phyloP scores from a whole-genome alignment of 2,797 vertebrate species.

The Microchirus variegatus region DNA sequence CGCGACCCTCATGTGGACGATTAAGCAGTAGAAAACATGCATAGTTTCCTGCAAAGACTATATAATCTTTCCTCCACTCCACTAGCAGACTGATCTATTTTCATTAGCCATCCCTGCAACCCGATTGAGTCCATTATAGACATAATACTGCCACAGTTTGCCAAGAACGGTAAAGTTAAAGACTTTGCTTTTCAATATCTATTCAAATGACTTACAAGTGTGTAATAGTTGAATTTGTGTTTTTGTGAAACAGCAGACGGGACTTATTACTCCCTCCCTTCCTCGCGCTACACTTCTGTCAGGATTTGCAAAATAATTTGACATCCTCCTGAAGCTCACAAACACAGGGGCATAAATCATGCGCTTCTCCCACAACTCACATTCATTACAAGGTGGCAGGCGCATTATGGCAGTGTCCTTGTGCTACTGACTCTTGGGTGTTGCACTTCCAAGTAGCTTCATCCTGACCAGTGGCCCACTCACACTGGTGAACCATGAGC shows the following conservation, averaged over 20 bases:
- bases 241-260: background rate
- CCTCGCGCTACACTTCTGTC: constrained; percentile 4
- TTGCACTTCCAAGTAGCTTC: constrained; percentile 31
- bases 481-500: constrained; percentile 15
- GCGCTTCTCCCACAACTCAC: constrained; percentile 14
- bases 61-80: background rate
- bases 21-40: no score
- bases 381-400: constrained; percentile 30
- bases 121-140: background rate
- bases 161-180: constrained; percentile 4
- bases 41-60: no score
- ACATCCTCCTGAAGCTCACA: background rate
- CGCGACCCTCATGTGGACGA: no score
- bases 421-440: constrained; percentile 10
- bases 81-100: background rate
- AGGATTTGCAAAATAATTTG: background rate
- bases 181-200: constrained; percentile 10
- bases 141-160: background rate
- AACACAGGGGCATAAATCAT: background rate
- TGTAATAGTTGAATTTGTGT: background rate
- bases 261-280: background rate
- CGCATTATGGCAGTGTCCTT: background rate
- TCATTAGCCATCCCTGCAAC: background rate
- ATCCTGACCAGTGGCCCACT: constrained; percentile 1
- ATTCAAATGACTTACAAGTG: constrained; percentile 2